Conservation (phyloP, 2,113 vertebrate genomes). For the Thunnus thynnus region DNA sequence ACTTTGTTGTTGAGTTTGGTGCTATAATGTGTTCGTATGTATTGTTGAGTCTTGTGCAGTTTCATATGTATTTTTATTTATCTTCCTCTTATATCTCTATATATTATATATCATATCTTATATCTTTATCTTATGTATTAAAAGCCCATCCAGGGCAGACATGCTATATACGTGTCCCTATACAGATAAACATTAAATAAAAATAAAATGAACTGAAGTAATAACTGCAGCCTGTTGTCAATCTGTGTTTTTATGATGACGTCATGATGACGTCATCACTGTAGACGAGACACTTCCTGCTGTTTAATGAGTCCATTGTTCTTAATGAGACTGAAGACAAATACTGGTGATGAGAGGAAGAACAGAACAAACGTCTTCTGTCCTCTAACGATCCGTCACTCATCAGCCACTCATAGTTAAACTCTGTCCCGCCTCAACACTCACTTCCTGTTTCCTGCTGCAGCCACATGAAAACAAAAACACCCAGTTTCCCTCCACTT, state of each 20-base stretch:
- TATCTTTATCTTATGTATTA: too few relatives aligned
- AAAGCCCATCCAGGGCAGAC: too few relatives aligned
- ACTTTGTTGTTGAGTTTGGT: too few relatives aligned
- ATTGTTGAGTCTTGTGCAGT: too few relatives aligned
- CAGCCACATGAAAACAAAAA: neutral
- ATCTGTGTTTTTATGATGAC: too few relatives aligned
- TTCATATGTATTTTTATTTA: too few relatives aligned
- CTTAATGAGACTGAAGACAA: neutral
- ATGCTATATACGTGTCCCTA: too few relatives aligned
- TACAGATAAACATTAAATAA: too few relatives aligned
- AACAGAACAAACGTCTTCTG: neutral
- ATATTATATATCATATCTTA: too few relatives aligned
- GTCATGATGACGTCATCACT: neutral
- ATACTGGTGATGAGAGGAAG: neutral
- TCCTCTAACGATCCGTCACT: neutral
- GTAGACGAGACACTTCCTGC: slow-evolving; percentile 27
- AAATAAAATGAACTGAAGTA: too few relatives aligned
- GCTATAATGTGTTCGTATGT: neutral
- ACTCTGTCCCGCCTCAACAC: neutral
- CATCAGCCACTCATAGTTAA: neutral
- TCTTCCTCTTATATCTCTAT: too few relatives aligned
- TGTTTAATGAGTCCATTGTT: neutral
- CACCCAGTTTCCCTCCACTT: neutral
- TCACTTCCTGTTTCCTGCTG: slow-evolving; percentile 49
- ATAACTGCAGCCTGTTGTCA: too few relatives aligned